Percentiles rank a stretch among this genome's conserved stretches.
phyloP scores from a whole-genome alignment of 2,113 vertebrate genomes.

The Rallus limicola region DNA sequence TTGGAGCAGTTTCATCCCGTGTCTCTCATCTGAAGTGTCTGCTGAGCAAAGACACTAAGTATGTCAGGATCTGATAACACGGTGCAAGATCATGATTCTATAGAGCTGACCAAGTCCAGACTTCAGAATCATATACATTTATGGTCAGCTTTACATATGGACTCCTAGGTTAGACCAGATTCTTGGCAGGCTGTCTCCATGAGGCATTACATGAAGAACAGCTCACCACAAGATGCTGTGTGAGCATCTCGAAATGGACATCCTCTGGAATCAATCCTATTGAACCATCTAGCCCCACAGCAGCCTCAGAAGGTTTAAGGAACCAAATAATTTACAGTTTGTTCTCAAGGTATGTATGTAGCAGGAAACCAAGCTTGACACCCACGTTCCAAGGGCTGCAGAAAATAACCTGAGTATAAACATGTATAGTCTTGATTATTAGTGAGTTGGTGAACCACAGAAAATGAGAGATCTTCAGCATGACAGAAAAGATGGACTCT shows the following conservation, averaged over 20 bases:
- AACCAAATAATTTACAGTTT: not conserved
- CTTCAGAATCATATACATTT: not conserved
- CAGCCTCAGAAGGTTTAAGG: not conserved
- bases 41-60: not conserved
- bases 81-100: not conserved
- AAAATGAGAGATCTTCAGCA: not conserved
- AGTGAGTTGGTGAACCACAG: not conserved
- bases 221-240: not conserved
- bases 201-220: not conserved
- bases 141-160: not conserved
- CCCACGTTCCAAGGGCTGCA: not conserved
- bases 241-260: not conserved
- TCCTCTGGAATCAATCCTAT: not conserved
- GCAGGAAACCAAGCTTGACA: not conserved
- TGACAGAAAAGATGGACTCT: not conserved
- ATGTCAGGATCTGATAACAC: not conserved
- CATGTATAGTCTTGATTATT: not conserved
- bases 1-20: not conserved
- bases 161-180: not conserved
- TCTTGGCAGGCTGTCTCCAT: not conserved
- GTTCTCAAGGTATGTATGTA: not conserved
- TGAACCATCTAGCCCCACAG: not conserved
- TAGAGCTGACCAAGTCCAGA: no score
- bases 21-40: not conserved
- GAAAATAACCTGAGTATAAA: not conserved